These are phyloP conservation scores for Micronycteris hirsuta DNA, from an alignment of 2,113 vertebrate genomes.

Conservation along the genomic window DNA sequence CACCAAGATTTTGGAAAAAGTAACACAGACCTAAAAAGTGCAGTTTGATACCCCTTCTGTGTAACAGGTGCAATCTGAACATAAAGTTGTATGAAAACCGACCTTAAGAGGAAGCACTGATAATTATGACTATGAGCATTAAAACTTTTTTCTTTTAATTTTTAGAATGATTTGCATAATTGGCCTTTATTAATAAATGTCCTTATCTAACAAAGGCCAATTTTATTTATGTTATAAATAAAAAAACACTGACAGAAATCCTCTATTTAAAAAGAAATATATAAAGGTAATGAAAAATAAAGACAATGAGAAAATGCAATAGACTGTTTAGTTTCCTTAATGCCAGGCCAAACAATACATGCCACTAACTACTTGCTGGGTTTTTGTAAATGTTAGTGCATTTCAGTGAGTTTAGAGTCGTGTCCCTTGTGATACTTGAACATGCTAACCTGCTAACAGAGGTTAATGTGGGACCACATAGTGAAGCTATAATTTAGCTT, in stretches of 20 bases:
- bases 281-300: not conserved
- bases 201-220: too few species aligned
- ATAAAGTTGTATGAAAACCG: not conserved
- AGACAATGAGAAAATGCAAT: not conserved
- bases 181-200: not conserved
- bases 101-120: not conserved
- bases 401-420: not conserved
- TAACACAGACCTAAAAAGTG: not conserved
- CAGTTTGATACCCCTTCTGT: not conserved
- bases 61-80: not conserved
- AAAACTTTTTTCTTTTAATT: not conserved
- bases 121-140: not conserved
- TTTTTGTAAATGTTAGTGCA: not conserved
- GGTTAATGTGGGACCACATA: not conserved
- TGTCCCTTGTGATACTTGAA: not conserved
- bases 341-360: not conserved
- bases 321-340: not conserved
- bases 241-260: not conserved
- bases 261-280: not conserved
- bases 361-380: fast-evolving
- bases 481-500: not conserved
- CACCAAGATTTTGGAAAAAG: not conserved
- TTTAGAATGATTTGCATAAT: not conserved
- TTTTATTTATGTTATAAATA: not conserved
- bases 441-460: not conserved